phyloP scores from a whole-genome alignment of 2,797 vertebrate species.

The Eulemur mongoz region DNA sequence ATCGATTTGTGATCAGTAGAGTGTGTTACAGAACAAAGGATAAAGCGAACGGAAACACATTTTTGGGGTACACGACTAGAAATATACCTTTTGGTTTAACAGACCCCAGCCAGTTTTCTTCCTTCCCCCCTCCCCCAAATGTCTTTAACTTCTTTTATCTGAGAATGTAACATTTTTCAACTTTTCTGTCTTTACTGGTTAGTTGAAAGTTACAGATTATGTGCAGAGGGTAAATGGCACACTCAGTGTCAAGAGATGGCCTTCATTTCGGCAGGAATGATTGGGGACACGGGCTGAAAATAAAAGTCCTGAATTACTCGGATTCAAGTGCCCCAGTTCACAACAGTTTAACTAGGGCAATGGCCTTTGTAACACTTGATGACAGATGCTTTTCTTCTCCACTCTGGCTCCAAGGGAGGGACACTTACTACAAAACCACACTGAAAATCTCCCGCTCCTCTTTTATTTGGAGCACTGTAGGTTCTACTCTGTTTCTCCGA shows the following conservation, averaged over 20 bases:
- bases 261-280: slow-evolving; percentile 73
- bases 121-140: slow-evolving; percentile 6
- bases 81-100: background rate
- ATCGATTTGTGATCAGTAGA: background rate
- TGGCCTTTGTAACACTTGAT: slow-evolving; percentile 57
- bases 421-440: background rate
- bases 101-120: background rate
- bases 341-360: slow-evolving; percentile 70
- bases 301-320: slow-evolving; percentile 73
- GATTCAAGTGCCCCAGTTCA: slow-evolving; percentile 70
- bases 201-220: slow-evolving; percentile 61
- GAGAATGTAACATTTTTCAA: slow-evolving; percentile 12
- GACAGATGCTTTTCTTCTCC: slow-evolving; percentile 48
- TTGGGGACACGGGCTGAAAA: slow-evolving; percentile 78
- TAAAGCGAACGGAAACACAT: background rate
- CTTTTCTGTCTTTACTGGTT: slow-evolving; percentile 50
- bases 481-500: background rate
- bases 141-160: slow-evolving; percentile 36
- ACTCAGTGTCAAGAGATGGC: slow-evolving; percentile 60
- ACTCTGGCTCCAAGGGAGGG: background rate
- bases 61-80: background rate
- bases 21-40: background rate
- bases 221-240: slow-evolving; percentile 53
- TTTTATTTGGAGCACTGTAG: background rate
- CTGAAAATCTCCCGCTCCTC: background rate